Evolutionary conservation across 2,113 vertebrate species (phyloP), one percentile per base, ranked within the genome.

Genomic region (Ciconia maguari): DNA sequence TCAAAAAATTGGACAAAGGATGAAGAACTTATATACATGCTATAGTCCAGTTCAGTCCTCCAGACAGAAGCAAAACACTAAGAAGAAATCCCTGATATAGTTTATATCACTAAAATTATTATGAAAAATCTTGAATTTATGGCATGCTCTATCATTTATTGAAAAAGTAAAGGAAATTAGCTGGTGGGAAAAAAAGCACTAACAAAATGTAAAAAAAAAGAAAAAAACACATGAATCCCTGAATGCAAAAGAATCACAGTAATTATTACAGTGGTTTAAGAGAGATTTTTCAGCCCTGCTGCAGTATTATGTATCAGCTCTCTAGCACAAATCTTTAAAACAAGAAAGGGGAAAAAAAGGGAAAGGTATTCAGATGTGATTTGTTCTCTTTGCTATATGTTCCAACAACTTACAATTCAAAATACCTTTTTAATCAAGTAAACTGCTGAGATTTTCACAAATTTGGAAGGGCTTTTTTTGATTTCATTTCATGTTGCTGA

Each of bases 341-440:
- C 0, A 3, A 92, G 32, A 83, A 71, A 58, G 24, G 18, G 15
- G 10, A 10, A 7, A 7, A 22, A 85, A 75, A 25, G 46, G 10
- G 11, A 83, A 77, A 89, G 18, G 13, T 77, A 16, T 77, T 49
- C 66, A 86, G 79, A 78, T 10, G 69, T 8, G 70, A 69, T 92
- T 83, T 91, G n/a, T 64, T 94, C 70, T 89, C 60, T 85, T 95
- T 88, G 38, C 36, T 88, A 2, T 36, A 49, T 42, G n/a, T 64
- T 86, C 69, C 32, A 69, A 72, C 90, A 91, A 48, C 29, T 84
- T 87, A 64, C 30, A 85, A 62, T 94, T 58, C 52, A 68, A 95
- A 97, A 90, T 60, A 46, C 4, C 66, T 70, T 90, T 95, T 93
- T 60, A 91, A 96, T 83, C 64, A 90, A 88, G 75, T 21, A 60